Conservation (phyloP, 2,797 vertebrate species). For the Telmatherina bonti region DNA sequence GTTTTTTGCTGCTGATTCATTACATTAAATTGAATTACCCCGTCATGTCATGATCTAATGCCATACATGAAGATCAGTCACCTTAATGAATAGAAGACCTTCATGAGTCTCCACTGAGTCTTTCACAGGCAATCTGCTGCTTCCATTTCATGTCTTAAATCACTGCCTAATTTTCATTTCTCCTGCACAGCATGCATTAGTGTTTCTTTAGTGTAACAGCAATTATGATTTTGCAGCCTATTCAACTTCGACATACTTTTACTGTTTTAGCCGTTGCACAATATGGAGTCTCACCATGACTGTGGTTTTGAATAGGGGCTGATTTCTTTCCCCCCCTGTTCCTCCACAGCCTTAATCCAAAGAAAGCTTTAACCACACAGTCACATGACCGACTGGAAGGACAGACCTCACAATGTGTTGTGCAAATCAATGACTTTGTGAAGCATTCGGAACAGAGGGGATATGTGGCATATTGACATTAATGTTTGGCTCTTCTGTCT, state of each 20-base stretch:
- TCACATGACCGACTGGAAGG: slow-evolving; percentile 1
- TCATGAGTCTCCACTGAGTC: slow-evolving; percentile 60
- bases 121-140: slow-evolving; percentile 55
- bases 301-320: slow-evolving; percentile 25
- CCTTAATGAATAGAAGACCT: slow-evolving; percentile 69
- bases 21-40: slow-evolving; percentile 42
- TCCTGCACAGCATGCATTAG: background rate
- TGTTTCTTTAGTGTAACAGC: background rate
- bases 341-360: slow-evolving; percentile 17
- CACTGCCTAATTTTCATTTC: slow-evolving; percentile 40
- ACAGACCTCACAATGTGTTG: slow-evolving; percentile 28
- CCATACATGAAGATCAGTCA: slow-evolving; percentile 58
- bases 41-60: slow-evolving; percentile 58
- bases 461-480: slow-evolving; percentile 34
- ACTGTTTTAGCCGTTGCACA: slow-evolving; percentile 27
- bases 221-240: slow-evolving; percentile 15
- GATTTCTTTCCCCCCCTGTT: slow-evolving; percentile 5
- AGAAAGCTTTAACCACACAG: slow-evolving; percentile 35
- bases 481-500: slow-evolving; percentile 32
- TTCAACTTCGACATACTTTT: slow-evolving; percentile 6
- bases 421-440: slow-evolving; percentile 39
- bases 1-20: slow-evolving; percentile 41
- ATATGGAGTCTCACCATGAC: slow-evolving; percentile 7
- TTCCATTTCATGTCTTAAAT: slow-evolving; percentile 38
- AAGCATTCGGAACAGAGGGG: slow-evolving; percentile 20